Evolutionary conservation across 2,888 invertebrate genomes (phyloP).

Genomic region (Onchidella celtica): DNA sequence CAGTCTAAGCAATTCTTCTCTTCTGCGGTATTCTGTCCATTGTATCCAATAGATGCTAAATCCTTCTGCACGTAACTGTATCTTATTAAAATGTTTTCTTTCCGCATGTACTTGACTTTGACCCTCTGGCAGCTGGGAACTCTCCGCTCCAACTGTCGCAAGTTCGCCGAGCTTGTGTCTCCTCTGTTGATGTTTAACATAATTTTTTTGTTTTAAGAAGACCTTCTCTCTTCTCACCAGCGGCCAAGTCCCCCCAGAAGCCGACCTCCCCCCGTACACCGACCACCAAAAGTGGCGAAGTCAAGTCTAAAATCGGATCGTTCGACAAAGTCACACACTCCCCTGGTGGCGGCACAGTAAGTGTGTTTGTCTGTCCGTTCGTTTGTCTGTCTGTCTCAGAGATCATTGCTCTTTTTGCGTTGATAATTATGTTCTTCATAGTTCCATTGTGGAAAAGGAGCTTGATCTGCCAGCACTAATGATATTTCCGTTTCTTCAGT

Average conservation of each 20-base stretch:
- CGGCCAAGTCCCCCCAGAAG: constrained; percentile 36
- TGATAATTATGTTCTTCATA: no score
- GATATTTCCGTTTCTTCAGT: not conserved
- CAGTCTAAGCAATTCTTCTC: no score
- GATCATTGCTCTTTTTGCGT: not conserved
- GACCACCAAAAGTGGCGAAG: constrained; percentile 56
- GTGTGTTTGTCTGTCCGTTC: not conserved
- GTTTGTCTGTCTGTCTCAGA: not conserved
- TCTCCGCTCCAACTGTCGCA: no score
- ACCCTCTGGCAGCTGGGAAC: no score
- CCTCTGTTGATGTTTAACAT: not conserved
- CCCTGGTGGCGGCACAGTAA: constrained; percentile 62
- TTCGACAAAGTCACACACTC: constrained; percentile 64
- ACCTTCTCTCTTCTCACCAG: not conserved
- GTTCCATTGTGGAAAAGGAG: no score
- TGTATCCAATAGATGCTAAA: no score
- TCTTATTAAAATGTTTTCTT: no score
- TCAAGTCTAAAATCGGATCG: constrained; percentile 66
- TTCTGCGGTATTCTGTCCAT: no score
- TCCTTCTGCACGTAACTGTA: no score
- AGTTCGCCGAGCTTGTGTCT: not conserved
- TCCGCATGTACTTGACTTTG: no score
- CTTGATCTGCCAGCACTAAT: not conserved
- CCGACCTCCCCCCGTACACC: constrained; percentile 57
- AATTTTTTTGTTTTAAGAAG: not conserved